Evolutionary conservation across 2,888 invertebrate genomes (phyloP), one percentile per base, ranked within the genome.

Genomic region (Papilio gigon): DNA sequence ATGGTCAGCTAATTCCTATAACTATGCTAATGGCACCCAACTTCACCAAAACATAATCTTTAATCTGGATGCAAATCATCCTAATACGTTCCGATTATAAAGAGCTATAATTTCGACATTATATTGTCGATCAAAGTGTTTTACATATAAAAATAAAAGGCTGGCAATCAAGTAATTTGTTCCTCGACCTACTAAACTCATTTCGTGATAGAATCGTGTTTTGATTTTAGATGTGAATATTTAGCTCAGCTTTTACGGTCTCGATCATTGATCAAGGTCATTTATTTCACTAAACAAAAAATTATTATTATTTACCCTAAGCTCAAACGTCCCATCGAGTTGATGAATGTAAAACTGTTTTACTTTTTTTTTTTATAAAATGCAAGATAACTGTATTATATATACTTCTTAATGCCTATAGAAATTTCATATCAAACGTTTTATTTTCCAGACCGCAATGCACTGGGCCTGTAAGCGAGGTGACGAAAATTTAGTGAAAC

Each of bases 391-490:
- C n/a, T n/a, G n/a, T n/a, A n/a, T n/a, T n/a, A n/a, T n/a, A n/a
- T n/a, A n/a, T n/a, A n/a, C n/a, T n/a, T n/a, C 40, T 40, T 14
- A 40, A 14, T n/a, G 14, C 4, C 22, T 5, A n/a, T 47, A 47
- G 9, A 3, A 25, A 27, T 11, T 25, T 37, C 2, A 53, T 3
- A 17, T 30, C 4, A 6, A 14, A 27, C 47, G 30, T 20, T 5
- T 53, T 37, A 35, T 11, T 25, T 93, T 94, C 70, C 93, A 98
- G 98, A 98, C 97, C 74, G 98, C 98, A 64, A 93, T 99, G 79
- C 98, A 99, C 87, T 98, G 98, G 98, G 98, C 97, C 71, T 97
- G 98, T 72, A 98, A 98, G 88, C 97, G 97, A 79, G 98, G 98
- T 2, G 96, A 98, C 83, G 94, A 95, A 83, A 96, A 98, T 83